These are phyloP conservation scores for Brenthis daphne DNA, from an alignment of 2,888 invertebrate genomes.

Conservation along the genomic window DNA sequence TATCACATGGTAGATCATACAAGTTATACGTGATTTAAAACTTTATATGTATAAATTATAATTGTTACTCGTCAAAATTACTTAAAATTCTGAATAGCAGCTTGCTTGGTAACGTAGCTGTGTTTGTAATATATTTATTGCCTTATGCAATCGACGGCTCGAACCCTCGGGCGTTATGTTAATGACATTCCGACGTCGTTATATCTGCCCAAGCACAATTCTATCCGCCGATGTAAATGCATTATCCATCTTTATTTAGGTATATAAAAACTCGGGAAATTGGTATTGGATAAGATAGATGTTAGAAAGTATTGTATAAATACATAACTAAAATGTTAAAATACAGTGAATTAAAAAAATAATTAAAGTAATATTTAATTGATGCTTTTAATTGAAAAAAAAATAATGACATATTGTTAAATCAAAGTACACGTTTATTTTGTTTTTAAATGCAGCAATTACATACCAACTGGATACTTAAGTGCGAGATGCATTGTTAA, in stretches of 20 bases:
- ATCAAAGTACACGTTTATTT: not conserved
- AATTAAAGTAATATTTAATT: too few relatives aligned
- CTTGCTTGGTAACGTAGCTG: conserved; percentile 19
- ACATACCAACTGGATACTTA: conserved; percentile 19
- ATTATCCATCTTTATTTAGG: conserved; percentile 6
- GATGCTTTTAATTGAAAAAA: too few relatives aligned
- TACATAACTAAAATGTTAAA: too few relatives aligned
- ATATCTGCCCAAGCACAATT: conserved; percentile 16
- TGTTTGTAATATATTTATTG: conserved; percentile 28
- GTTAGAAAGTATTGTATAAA: not conserved
- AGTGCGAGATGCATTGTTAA: conserved; percentile 33
- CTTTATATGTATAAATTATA: too few relatives aligned
- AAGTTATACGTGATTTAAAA: not conserved
- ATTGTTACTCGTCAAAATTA: not conserved
- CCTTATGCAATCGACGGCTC: conserved; percentile 35
- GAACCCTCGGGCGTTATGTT: conserved; percentile 34
- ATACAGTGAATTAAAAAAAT: too few relatives aligned
- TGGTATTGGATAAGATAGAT: not conserved
- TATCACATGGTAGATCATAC: too few relatives aligned
- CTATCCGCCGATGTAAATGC: conserved; percentile 9
- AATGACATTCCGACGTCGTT: conserved; percentile 34
- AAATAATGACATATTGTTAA: not conserved
- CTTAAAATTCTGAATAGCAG: conserved; percentile 25
- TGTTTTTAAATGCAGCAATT: conserved; percentile 9
- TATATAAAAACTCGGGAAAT: conserved; percentile 1